These are phyloP conservation scores for Anastrepha obliqua DNA, from an alignment of 1,140 invertebrate species.

Conservation along the genomic window DNA sequence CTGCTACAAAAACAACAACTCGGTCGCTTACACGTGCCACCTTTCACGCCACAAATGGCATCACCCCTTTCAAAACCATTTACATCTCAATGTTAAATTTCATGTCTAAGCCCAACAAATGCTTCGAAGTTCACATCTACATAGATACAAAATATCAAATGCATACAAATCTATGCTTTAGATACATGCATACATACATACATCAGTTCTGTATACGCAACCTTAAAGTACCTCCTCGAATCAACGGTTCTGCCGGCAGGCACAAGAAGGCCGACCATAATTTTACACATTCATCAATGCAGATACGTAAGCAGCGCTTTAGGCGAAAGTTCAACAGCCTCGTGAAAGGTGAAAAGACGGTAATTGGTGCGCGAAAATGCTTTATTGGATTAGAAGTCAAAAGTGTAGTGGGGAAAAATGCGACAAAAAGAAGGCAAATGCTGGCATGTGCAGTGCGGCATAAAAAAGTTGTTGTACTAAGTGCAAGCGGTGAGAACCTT, in stretches of 20 bases:
- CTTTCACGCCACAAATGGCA: too few species aligned
- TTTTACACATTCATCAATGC: background rate
- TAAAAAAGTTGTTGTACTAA: slow-evolving; percentile 27
- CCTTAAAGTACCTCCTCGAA: background rate
- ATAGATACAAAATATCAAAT: background rate
- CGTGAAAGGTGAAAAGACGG: slow-evolving; percentile 49
- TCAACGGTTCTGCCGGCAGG: background rate
- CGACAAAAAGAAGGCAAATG: slow-evolving; percentile 13
- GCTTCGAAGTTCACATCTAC: background rate
- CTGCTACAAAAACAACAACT: too few species aligned
- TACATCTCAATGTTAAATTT: slow-evolving; percentile 11
- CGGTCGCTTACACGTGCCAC: too few species aligned
- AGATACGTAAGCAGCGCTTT: background rate
- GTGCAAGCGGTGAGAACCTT: background rate
- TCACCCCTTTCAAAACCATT: background rate
- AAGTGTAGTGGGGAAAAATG: background rate
- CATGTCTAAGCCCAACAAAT: slow-evolving; percentile 24
- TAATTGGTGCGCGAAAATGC: slow-evolving; percentile 50
- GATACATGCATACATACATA: background rate
- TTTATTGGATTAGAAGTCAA: slow-evolving; percentile 47
- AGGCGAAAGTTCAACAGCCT: slow-evolving; percentile 38
- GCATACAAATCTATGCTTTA: background rate
- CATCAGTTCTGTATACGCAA: background rate
- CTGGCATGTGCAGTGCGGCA: slow-evolving; percentile 18
- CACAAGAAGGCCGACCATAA: slow-evolving; percentile 1